Base-by-base conservation (phyloP, 1,140 invertebrate species). In the Pachypeltis micranthus region DNA sequence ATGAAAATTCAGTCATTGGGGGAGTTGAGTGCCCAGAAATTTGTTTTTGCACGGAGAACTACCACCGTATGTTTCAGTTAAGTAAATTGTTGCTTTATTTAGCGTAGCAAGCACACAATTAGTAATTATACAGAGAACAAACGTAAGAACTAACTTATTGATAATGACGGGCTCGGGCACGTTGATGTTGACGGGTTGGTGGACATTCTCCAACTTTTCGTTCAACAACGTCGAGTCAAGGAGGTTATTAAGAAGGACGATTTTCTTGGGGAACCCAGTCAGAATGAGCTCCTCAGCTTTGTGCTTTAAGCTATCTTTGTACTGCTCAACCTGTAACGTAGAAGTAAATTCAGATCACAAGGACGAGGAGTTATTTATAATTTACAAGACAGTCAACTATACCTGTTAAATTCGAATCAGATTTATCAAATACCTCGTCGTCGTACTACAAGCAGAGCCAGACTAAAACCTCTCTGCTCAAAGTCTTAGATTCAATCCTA, bases 201-300 rank as follows among this genome's bases (percentile, higher is more conserved):
- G 85, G 44, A 93, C 84, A 68, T 87, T 84, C 47, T 77, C 75
- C 58, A 91, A 82, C 64, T 85, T 80, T 70, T 86, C 84, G 69
- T 82, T 84, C 71, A 93, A 91, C 70, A 84, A 82, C 58, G 85
- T 77, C 31, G 86, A 90, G 68, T 89, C 85, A 64, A 95, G 74
- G 39, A 94, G 74, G 67, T 87, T 83, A 77, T 94, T 93, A 54
- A 96, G 76, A 73, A 88, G 85, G 0, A 93, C 83, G 66, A 95
- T 93, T 76, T 92, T 93, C 70, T 90, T 86, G 1, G 92, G 92
- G 74, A 96, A 93, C 44, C 85, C 87, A 72, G 88, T 87, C 31
- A 91, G 80, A 59, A 95, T 84, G 44, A 94, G 74, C 67, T 86
- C 81, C 73, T 96, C 92, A 16, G 90, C 91, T 78, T 90, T 87